Evolutionary conservation across 2,888 invertebrate species (phyloP), one percentile per base, ranked within the genome.

Genomic region (Agonopterix arenella): DNA sequence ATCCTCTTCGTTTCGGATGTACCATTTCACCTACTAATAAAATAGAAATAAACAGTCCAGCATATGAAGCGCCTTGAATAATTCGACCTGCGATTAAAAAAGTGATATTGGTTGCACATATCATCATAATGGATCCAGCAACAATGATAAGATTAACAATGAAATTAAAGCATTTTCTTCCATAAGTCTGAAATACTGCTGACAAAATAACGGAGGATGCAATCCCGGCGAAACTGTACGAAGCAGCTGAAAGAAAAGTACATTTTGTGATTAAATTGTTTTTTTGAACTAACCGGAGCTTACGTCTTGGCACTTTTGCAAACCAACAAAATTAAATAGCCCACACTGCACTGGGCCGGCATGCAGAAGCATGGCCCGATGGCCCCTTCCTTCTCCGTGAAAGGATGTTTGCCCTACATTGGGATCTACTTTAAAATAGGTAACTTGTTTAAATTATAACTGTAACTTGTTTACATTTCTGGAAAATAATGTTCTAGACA

Each of bases 1-100:
- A 57, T 7, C 61, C 61, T 46, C 61, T 47, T 2, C 61, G 53
- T 43, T 51, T 61, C 0, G 59, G 61, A 44, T 61, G 61, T 8
- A 54, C 51, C 43, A 59, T 60, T 48, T 61, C 61, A 4, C 52
- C 57, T 42, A 54, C 53, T 18, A 61, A 16, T 9, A 60, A 36
- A 2, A 0, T 59, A 54, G 8, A 48, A 2, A 60, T 55, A 36
- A 53, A 55, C 0, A 58, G 36, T 0, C 61, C 57, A 11, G 57
- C 53, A n/a, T 57, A 61, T 2, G 57, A 49, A 8, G 59, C 36
- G 1, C 61, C 61, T 44, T 61, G 61, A 36, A 61, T 46, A 2
- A 55, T 52, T 40, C 61, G 53, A 0, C 57, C 61, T 9, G 45
- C 46, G 13, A 61, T 52, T 2, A 61, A 40, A 2, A 45, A 47